Evolutionary conservation across 2,888 invertebrate species (phyloP).

Genomic region (Aspidiotus destructor): DNA sequence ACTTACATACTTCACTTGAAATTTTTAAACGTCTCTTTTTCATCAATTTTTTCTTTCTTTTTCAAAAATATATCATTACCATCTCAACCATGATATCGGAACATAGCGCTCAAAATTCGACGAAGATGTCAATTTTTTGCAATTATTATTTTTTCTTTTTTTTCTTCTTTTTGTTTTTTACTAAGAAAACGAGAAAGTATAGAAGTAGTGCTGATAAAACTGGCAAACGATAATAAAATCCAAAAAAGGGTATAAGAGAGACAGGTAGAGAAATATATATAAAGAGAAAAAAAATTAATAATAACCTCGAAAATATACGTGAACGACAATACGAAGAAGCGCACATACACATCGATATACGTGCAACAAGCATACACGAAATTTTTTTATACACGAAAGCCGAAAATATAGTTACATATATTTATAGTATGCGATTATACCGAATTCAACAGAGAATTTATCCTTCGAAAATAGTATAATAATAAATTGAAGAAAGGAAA

Average conservation of each 20-base stretch:
- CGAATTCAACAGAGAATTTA: too few relatives aligned
- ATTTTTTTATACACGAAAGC: conserved; percentile 25
- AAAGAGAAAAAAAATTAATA: conserved; percentile 10
- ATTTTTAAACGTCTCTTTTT: conserved; percentile 6
- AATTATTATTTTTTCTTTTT: too few relatives aligned
- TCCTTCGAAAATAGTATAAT: conserved; percentile 10
- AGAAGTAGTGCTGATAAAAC: conserved; percentile 23
- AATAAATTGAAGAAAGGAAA: conserved; percentile 15
- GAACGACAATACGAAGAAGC: neutral
- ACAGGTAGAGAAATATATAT: conserved; percentile 19
- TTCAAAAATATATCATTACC: too few relatives aligned
- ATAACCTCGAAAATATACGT: conserved; percentile 12
- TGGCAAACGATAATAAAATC: conserved; percentile 16
- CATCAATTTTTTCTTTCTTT: too few relatives aligned
- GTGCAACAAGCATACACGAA: conserved; percentile 16
- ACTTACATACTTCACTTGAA: conserved; percentile 19
- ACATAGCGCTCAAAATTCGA: conserved; percentile 6
- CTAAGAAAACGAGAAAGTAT: conserved; percentile 7
- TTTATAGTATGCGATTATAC: too few relatives aligned
- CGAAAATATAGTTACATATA: conserved; percentile 8
- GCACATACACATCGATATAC: conserved; percentile 5
- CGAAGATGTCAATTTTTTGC: conserved; percentile 14
- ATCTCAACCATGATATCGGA: conserved; percentile 14
- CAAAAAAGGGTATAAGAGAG: conserved; percentile 9
- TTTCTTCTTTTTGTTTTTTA: too few relatives aligned